Base-by-base conservation (phyloP, 1,140 invertebrate species). In the Hyles euphorbiae region DNA sequence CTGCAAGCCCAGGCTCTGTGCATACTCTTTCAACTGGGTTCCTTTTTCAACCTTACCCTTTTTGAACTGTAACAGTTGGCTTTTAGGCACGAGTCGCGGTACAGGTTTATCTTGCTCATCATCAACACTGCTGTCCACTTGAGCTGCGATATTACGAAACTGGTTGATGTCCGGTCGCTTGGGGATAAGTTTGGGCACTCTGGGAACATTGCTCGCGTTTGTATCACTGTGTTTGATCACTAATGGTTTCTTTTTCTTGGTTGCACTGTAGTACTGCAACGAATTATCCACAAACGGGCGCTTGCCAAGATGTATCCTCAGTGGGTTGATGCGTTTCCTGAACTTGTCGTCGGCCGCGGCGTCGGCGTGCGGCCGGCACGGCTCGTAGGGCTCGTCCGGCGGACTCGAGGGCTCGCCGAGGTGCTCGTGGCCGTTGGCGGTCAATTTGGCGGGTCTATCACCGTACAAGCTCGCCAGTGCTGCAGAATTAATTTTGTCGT, bases 1-100 rank as follows among this genome's bases (percentile, higher is more conserved):
- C 58, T 86, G 86, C 62, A 94, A 76, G n/a, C 93, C 93, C 53
- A 94, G 79, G 80, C 93, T 94, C 71, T 94, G 93, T 34, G 93
- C 92, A 83, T 94, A 94, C 72, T 94, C 81, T 56, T 87, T 87
- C 65, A 87, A 65, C 63, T 83, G 83, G 56, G 81, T 22, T 63
- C 68, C 76, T 62, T 87, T 87, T 79, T 88, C 83, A 67, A 74
- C 56, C 63, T 87, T 87, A 74, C 77, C 65, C 58, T 84, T 87
- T 75, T 86, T 87, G 67, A 72, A 87, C 61, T 86, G 86, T 53
- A 67, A 60, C 66, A 88, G 63, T 65, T 87, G 83, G 56, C 84
- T 86, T 73, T 88, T 88, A 63, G 83, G 86, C 58, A 88, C 82
- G 60, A 88, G 80, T 34, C 86, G 70, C 22, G 86, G 86, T 51